Conservation (phyloP, 2,888 invertebrate species). For the Pemphredon lugubris region DNA sequence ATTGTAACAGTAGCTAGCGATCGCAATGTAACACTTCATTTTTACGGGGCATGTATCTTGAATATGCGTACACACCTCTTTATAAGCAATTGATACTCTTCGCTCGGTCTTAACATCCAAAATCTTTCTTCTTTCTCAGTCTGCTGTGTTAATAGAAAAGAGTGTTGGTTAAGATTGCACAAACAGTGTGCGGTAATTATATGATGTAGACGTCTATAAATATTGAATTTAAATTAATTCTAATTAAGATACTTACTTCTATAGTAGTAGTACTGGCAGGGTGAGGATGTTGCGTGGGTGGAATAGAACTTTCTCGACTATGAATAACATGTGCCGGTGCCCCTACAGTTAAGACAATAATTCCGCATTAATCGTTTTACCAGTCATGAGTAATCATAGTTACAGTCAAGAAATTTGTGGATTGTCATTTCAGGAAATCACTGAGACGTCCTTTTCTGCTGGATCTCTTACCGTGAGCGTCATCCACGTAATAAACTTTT, state of each 20-base stretch:
- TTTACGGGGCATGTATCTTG: not conserved
- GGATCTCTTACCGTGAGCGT: constrained; percentile 62
- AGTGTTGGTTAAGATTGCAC: not conserved
- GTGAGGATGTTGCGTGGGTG: constrained; percentile 68
- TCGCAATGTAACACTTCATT: not conserved
- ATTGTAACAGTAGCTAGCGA: not conserved
- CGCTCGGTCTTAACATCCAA: constrained; percentile 76
- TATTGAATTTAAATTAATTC: not conserved
- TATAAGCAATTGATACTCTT: constrained; percentile 79
- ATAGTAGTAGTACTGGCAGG: constrained; percentile 51
- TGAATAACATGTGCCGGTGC: constrained; percentile 69
- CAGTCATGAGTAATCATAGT: too few relatives aligned
- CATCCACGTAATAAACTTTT: constrained; percentile 65
- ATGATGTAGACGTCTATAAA: not conserved
- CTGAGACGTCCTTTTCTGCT: not conserved
- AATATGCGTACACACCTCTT: constrained; percentile 71
- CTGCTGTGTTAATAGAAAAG: constrained; percentile 15
- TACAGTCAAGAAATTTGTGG: too few relatives aligned
- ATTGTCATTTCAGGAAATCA: not conserved
- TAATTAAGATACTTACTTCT: constrained; percentile 67
- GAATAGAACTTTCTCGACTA: constrained; percentile 76
- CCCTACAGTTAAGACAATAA: constrained; percentile 48
- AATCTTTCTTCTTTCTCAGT: constrained; percentile 75
- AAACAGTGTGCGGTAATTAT: not conserved
- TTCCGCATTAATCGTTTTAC: not conserved